phyloP scores from a whole-genome alignment of 2,888 invertebrate species.

The Acanthoscelides obtectus region DNA sequence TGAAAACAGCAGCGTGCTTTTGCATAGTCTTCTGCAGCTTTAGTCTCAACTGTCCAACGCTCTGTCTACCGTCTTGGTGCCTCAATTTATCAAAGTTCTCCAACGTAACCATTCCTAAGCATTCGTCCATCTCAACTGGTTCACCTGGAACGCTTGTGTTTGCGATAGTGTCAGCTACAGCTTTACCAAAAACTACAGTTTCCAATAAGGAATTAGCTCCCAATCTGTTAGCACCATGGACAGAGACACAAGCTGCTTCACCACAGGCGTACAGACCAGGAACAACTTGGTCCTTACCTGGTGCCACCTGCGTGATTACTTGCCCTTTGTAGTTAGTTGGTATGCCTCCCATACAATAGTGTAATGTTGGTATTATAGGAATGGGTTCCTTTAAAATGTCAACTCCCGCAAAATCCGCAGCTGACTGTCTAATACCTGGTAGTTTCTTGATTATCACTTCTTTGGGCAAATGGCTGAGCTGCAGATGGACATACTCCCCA shows the following conservation, averaged over 20 bases:
- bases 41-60: slow-evolving; percentile 61
- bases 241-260: slow-evolving; percentile 61
- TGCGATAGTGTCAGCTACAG: slow-evolving; percentile 57
- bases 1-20: slow-evolving; percentile 62
- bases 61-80: slow-evolving; percentile 23
- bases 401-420: slow-evolving; percentile 62
- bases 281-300: slow-evolving; percentile 47
- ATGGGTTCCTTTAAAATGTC: slow-evolving; percentile 63
- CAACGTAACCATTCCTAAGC: slow-evolving; percentile 25
- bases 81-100: slow-evolving; percentile 29
- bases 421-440: slow-evolving; percentile 62
- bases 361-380: slow-evolving; percentile 64
- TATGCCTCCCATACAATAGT: slow-evolving; percentile 68
- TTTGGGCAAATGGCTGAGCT: slow-evolving; percentile 59
- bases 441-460: slow-evolving; percentile 50
- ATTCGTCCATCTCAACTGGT: slow-evolving; percentile 16
- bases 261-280: slow-evolving; percentile 61
- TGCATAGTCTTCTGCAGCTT: slow-evolving; percentile 67
- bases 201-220: slow-evolving; percentile 67
- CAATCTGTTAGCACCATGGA: slow-evolving; percentile 65
- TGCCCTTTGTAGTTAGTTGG: slow-evolving; percentile 66
- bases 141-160: slow-evolving; percentile 29
- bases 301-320: slow-evolving; percentile 43
- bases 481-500: slow-evolving; percentile 58
- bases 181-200: slow-evolving; percentile 63